Percentiles rank a stretch among this genome's conserved stretches.
Conservation (phyloP, 2,888 invertebrate genomes). For the Agrochola lychnidis region DNA sequence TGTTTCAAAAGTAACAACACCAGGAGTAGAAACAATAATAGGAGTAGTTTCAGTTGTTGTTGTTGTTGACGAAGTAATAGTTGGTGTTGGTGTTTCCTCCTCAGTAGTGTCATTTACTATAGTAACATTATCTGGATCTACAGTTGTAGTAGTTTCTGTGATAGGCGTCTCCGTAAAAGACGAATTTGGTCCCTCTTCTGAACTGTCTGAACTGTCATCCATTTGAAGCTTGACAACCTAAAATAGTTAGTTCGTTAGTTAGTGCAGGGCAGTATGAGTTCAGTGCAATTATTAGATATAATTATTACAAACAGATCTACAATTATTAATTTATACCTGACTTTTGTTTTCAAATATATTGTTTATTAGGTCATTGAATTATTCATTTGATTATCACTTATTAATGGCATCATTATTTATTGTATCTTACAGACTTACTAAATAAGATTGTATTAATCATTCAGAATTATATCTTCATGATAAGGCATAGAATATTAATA, state of each 20-base stretch:
- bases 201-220: constrained; percentile 23
- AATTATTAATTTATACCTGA: background rate
- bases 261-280: constrained; percentile 23
- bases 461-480: background rate
- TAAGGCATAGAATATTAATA: background rate
- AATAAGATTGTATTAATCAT: background rate
- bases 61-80: background rate
- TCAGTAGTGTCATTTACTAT: background rate
- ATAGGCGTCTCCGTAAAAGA: background rate
- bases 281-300: constrained; percentile 35
- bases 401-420: background rate
- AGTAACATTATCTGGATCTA: background rate
- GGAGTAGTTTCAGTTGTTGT: background rate
- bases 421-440: background rate
- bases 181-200: constrained; percentile 18
- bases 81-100: background rate
- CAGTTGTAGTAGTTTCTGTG: background rate
- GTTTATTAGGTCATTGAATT: background rate
- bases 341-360: background rate
- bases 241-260: constrained; percentile 61
- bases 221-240: constrained; percentile 37
- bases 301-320: background rate
- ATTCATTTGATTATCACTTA: background rate
- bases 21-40: background rate
- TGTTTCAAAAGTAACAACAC: constrained; percentile 10